Base-by-base conservation (phyloP, 2,113 vertebrate genomes). In the Strigops habroptila region DNA sequence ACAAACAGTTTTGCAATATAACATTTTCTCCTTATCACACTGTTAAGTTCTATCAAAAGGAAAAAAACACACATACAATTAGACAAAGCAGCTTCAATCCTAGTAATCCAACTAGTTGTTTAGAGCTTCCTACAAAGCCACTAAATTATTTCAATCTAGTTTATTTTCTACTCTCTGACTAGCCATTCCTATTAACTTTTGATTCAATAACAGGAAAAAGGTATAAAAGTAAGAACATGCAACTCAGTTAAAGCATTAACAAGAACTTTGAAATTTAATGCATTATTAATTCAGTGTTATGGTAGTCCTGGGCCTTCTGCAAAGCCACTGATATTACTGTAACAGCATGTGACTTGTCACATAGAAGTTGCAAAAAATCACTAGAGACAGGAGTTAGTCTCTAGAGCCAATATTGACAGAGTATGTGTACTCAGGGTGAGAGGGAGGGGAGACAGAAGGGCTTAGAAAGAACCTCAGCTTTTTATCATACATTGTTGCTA, bases 321-420 rank as follows among this genome's bases (percentile, higher is more conserved):
- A 96, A 63, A 1, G 2, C 14, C n/a, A 44, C 16, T 65, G 82
- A 53, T 83, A 64, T 44, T 78, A 75, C 48, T 60, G 83, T 25
- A 43, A 75, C 4, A 4, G 48, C 31, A 11, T 43, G 63, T 43
- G 70, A 85, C 22, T 67, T 46, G 27, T 68, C 81, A 71, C 12
- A 49, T 8, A 59, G 33, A 83, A 88, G 60, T n/a, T 78, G 48
- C 37, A 94, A 91, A 95, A 69, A 30, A 62, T 25, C 51, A 90
- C 60, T 67, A 80, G 71, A 91, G 87, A 59, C 22, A 57, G 59
- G 73, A 73, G 48, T 48, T 57, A 53, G 43, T n/a, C 79, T 70
- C 73, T 35, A 88, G 52, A 87, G 62, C 73, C 69, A 96, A 57
- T 92, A 94, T 53, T 94, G 69, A 94, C 85, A 91, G 57, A 90